A percentile compares a stretch with the other conserved stretches of the same genome.
These are phyloP conservation scores for Anthopleura sola DNA, from an alignment of 64 coral and sea anemone genomes.

Conservation along the genomic window DNA sequence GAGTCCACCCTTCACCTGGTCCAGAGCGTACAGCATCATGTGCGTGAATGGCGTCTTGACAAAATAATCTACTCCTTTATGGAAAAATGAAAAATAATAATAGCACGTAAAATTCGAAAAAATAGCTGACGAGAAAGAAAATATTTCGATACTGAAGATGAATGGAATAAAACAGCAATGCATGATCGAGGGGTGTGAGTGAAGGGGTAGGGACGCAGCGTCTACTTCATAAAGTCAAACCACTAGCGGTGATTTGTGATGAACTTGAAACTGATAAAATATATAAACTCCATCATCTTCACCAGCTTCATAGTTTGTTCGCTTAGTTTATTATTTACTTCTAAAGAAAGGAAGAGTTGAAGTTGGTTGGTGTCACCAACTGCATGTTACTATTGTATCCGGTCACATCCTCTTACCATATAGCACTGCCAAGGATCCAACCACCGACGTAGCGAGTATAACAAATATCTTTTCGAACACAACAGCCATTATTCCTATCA, in stretches of 20 bases:
- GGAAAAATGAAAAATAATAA: not conserved
- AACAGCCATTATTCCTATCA: slow-evolving; percentile 49
- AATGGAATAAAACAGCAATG: not conserved
- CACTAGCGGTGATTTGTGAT: no score
- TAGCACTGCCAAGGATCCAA: slow-evolving; percentile 21
- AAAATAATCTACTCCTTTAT: slow-evolving; percentile 1
- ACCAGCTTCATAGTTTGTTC: no score
- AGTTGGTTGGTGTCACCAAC: no score
- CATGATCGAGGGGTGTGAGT: not conserved
- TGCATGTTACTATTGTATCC: no score
- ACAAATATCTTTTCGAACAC: slow-evolving; percentile 51
- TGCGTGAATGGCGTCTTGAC: slow-evolving; percentile 10
- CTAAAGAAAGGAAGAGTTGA: no score
- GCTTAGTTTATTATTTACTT: no score
- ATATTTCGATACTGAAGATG: no score
- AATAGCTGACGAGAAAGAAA: not conserved
- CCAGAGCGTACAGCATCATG: not conserved
- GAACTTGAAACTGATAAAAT: no score
- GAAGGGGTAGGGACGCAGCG: no score
- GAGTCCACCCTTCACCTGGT: not conserved
- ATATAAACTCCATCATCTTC: no score
- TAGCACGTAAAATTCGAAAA: not conserved
- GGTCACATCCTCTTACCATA: not conserved
- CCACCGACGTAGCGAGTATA: slow-evolving; percentile 42
- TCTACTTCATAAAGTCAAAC: no score